Evolutionary conservation across 2,113 vertebrate species (phyloP).

Genomic region (Sapayoa aenigma): DNA sequence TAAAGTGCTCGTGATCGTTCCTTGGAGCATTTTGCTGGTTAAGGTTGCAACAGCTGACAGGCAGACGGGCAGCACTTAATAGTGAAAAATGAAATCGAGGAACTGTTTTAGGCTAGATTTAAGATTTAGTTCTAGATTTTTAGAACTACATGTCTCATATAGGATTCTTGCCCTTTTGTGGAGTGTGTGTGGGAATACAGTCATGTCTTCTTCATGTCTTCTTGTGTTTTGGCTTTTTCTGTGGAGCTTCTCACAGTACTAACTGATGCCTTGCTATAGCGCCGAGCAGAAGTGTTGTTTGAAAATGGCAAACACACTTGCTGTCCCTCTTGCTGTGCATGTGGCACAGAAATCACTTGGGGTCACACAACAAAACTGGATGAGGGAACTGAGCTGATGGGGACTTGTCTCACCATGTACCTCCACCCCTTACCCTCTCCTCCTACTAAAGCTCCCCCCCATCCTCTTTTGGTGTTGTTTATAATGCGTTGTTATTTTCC

Average conservation of each 20-base stretch:
- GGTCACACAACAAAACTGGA: not conserved
- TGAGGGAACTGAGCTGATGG: not conserved
- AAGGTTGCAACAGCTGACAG: not conserved
- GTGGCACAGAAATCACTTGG: not conserved
- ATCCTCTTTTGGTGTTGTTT: not conserved
- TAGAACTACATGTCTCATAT: not conserved
- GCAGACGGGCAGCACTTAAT: not conserved
- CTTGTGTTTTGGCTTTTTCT: not conserved
- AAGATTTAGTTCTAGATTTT: too few relatives aligned
- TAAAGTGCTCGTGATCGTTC: not conserved
- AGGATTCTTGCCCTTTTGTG: not conserved
- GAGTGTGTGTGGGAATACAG: not conserved
- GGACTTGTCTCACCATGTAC: not conserved
- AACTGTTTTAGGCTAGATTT: not conserved
- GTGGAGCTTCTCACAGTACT: not conserved
- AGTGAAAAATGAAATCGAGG: not conserved
- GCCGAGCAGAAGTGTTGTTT: not conserved
- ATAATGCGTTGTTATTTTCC: not conserved
- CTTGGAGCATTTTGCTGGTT: not conserved
- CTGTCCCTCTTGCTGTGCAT: not conserved
- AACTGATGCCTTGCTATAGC: not conserved
- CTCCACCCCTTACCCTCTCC: not conserved
- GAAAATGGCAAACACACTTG: not conserved
- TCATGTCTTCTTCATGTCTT: not conserved
- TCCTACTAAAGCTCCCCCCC: rapidly evolving